phyloP scores from a whole-genome alignment of 2,888 invertebrate species.

The Cistogaster globosa region DNA sequence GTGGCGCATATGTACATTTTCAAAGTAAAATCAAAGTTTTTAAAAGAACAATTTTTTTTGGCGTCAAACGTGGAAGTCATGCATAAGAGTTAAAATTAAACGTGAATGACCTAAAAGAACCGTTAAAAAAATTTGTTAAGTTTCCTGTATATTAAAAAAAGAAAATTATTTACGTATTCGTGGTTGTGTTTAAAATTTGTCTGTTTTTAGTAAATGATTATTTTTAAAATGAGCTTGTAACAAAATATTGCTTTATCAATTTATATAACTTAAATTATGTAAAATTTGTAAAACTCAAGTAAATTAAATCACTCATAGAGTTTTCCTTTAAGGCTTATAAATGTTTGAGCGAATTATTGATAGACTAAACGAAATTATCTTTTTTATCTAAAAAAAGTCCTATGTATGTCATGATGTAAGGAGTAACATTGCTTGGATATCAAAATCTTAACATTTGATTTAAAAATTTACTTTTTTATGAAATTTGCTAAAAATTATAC shows the following conservation, averaged over 20 bases:
- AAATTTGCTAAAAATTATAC: too few species aligned
- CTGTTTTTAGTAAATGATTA: conserved; percentile 16
- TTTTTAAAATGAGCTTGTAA: not conserved
- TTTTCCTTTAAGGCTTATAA: too few species aligned
- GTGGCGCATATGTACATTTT: conserved; percentile 24
- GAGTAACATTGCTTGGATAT: too few species aligned
- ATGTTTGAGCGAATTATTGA: too few species aligned
- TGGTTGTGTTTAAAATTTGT: not conserved
- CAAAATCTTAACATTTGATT: too few species aligned
- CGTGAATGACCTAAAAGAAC: conserved; percentile 62
- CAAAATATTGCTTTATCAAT: not conserved
- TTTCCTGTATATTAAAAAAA: conserved; percentile 55
- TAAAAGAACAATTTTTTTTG: conserved; percentile 9
- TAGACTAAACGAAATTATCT: too few species aligned
- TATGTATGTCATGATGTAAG: too few species aligned
- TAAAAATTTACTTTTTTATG: too few species aligned
- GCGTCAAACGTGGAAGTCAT: conserved; percentile 42
- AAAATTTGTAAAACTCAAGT: too few species aligned
- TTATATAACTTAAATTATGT: too few species aligned
- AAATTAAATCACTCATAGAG: too few species aligned
- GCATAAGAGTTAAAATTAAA: conserved; percentile 34
- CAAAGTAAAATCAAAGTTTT: conserved; percentile 37
- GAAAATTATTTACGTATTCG: conserved; percentile 17
- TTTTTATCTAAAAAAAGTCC: too few species aligned
- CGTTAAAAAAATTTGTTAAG: conserved; percentile 56